These are phyloP conservation scores for Ridgeia piscesae DNA, from an alignment of 1,140 invertebrate species.

Conservation along the genomic window DNA sequence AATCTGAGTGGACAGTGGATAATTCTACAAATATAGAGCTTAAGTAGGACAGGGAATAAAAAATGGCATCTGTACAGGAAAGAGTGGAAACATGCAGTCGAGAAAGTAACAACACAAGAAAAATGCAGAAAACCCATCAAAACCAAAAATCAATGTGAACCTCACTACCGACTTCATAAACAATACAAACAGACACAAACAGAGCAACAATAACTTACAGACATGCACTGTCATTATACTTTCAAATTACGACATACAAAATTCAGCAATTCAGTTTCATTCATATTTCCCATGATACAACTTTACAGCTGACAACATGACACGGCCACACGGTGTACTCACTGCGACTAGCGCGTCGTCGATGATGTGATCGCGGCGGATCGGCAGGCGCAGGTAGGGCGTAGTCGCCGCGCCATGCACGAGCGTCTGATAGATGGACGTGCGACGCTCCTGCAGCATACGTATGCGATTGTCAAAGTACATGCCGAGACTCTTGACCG, in stretches of 20 bases:
- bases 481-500: conserved; percentile 84
- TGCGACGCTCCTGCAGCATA: conserved; percentile 88
- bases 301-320: not conserved
- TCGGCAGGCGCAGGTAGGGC: conserved; percentile 82
- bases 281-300: not conserved
- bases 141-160: no score
- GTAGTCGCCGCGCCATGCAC: conserved; percentile 74
- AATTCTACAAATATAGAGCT: no score
- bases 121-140: no score
- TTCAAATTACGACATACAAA: not conserved
- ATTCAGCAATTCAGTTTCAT: not conserved
- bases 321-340: conserved; percentile 41
- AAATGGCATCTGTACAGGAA: no score
- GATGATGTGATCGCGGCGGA: conserved; percentile 81
- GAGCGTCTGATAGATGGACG: conserved; percentile 78
- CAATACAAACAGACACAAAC: no score
- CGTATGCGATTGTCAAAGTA: conserved; percentile 93
- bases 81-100: no score
- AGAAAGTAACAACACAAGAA: no score
- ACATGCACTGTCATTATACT: not conserved
- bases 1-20: not conserved
- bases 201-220: not conserved
- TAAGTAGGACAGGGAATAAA: no score
- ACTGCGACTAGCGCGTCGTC: conserved; percentile 89
- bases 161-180: no score